Evolutionary conservation across 1,140 invertebrate species (phyloP), one percentile per base, ranked within the genome.

Genomic region (Bicyclus anynana): DNA sequence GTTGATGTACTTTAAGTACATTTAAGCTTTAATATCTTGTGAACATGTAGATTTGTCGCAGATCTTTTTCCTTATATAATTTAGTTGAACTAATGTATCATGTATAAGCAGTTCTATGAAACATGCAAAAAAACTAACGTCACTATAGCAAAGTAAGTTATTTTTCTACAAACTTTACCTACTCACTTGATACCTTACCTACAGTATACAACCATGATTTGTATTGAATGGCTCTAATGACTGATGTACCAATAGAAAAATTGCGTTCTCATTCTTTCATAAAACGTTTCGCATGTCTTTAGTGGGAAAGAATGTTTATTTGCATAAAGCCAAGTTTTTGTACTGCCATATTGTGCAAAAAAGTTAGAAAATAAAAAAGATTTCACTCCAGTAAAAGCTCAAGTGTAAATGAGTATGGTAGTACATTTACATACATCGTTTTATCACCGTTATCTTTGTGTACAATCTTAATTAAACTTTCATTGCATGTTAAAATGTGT

Each of bases 251-350:
- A 5, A 3, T 40, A 17, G 4, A 40, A 17, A 40, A 40, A 16
- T 5, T 51, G 12, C 29, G 18, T 51, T 37, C 29, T 37, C 49
- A 37, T 20, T 40, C 37, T 40, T 40, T 40, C 37, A 14, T 17
- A 40, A 16, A 16, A 40, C 37, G 16, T 40, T 40, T 40, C 37
- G 14, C 37, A 40, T 40, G 37, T 9, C 37, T 38, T 38, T 3
- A 40, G 16, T 40, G 37, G 16, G 37, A 14, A 40, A 40, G 37
- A 40, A 16, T 40, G 0, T 40, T 17, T 5, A 40, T 40, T 40
- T 40, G 16, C 16, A 40, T 40, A 40, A 16, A 16, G 13, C 10
- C 5, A 2, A 16, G 6, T 14, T 17, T 14, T 40, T 40, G 16
- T 12, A 16, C 9, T 5, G 37, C 17, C 2, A 17, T 40, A 7